A percentile compares a stretch with the other conserved stretches of the same genome.
phyloP scores from a whole-genome alignment of 2,113 vertebrate species.

The Mormoops blainvillei region DNA sequence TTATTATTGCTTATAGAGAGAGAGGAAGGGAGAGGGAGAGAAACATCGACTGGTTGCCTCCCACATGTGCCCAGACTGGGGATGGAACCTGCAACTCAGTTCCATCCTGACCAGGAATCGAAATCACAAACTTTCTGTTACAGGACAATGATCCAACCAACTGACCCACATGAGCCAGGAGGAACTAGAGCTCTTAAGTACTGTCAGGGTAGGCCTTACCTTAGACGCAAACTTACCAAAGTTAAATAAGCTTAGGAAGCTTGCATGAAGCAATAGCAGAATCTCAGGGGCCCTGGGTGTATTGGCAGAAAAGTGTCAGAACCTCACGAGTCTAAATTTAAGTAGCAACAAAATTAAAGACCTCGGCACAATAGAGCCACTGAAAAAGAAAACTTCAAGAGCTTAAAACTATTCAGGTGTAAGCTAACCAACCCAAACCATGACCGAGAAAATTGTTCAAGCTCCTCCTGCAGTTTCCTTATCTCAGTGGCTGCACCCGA shows the following conservation, averaged over 20 bases:
- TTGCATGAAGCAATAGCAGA: conserved; percentile 98
- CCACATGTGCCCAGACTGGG: no score
- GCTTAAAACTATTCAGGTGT: not conserved
- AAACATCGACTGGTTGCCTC: no score
- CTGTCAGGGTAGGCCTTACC: conserved; percentile 94
- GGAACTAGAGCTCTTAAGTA: conserved; percentile 97
- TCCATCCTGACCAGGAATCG: no score
- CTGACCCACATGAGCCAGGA: not conserved
- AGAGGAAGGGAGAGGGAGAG: no score
- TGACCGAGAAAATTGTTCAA: not conserved
- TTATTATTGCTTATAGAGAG: no score
- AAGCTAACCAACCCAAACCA: not conserved
- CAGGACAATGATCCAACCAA: no score
- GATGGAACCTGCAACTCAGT: no score
- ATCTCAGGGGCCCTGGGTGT: conserved; percentile 98
- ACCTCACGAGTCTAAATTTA: conserved; percentile 98
- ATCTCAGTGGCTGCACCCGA: not conserved
- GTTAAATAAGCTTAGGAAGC: conserved; percentile 99
- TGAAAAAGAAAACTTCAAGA: conserved; percentile 69
- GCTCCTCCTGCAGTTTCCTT: not conserved
- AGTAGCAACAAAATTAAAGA: conserved; percentile 99
- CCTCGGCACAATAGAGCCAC: conserved; percentile 97
- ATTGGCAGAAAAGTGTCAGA: conserved; percentile 95
- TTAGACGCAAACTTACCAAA: conserved; percentile 95
- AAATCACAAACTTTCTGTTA: no score